A percentile compares a stretch with the other conserved stretches of the same genome.
phyloP scores from a whole-genome alignment of 2,113 vertebrate species.

The Osmerus mordax region DNA sequence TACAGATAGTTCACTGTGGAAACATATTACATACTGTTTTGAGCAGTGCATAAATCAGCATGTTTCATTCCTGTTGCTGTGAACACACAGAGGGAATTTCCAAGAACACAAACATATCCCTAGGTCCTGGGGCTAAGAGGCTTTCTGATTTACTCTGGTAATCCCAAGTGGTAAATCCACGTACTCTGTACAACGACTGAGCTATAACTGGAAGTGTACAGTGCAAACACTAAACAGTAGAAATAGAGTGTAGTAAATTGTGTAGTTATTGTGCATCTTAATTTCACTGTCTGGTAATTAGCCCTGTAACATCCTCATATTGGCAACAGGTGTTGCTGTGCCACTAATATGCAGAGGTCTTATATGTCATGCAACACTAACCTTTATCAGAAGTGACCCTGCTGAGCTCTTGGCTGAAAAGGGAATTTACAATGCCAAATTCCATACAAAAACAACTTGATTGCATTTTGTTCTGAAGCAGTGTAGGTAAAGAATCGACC shows the following conservation, averaged over 20 bases:
- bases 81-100: neutral
- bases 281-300: slow-evolving; percentile 60
- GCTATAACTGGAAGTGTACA: slow-evolving; percentile 36
- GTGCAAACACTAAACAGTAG: slow-evolving; percentile 40
- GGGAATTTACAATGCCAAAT: too few species aligned
- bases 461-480: too few species aligned
- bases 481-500: neutral
- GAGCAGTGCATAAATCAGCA: too few species aligned
- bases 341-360: too few species aligned
- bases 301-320: slow-evolving; percentile 38
- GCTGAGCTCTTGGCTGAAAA: too few species aligned
- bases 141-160: slow-evolving; percentile 64
- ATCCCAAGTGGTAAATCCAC: slow-evolving; percentile 59
- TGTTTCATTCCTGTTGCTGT: too few species aligned
- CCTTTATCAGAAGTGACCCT: too few species aligned
- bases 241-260: slow-evolving; percentile 36
- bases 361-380: too few species aligned
- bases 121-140: slow-evolving; percentile 59
- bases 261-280: slow-evolving; percentile 63
- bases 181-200: slow-evolving; percentile 2
- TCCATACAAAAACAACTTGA: too few species aligned
- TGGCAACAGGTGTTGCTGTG: slow-evolving; percentile 4
- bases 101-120: slow-evolving; percentile 22
- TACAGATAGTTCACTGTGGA: neutral
- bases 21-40: neutral